These are phyloP conservation scores for Macropodus opercularis DNA, from an alignment of 2,797 vertebrate species.

Conservation along the genomic window DNA sequence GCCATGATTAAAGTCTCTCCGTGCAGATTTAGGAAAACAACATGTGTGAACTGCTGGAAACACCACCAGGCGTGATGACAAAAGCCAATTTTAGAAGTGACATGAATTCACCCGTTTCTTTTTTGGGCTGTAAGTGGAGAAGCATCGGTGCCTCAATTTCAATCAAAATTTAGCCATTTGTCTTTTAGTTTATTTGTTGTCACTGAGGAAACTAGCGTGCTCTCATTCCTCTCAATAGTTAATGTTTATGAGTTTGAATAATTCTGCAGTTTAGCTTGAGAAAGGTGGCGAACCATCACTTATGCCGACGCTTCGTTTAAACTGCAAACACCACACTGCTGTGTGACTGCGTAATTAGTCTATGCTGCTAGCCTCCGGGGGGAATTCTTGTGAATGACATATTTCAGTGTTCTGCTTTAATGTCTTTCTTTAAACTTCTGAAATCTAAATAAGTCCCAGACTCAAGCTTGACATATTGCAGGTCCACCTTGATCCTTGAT, in stretches of 20 bases:
- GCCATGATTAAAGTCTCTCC: conserved; percentile 30
- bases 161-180: conserved; percentile 5
- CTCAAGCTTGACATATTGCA: conserved; percentile 50
- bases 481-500: conserved; percentile 52
- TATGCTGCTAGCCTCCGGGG: not conserved
- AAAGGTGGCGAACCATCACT: not conserved
- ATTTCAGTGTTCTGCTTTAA: conserved; percentile 17
- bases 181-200: not conserved
- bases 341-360: conserved; percentile 15
- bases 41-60: conserved; percentile 28
- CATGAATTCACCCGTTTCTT: conserved; percentile 17
- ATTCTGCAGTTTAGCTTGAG: not conserved
- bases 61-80: conserved; percentile 10
- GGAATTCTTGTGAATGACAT: conserved; percentile 9
- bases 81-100: conserved; percentile 23
- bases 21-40: conserved; percentile 40
- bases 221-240: too few relatives aligned
- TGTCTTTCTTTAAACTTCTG: conserved; percentile 32
- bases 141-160: not conserved
- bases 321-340: not conserved
- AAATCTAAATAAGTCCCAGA: conserved; percentile 54
- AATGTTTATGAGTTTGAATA: conserved; percentile 1
- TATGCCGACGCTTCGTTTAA: conserved; percentile 14
- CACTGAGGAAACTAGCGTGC: not conserved
- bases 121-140: conserved; percentile 4